Evolutionary conservation across 2,113 vertebrate genomes (phyloP).

Genomic region (Cyanoliseus patagonus): DNA sequence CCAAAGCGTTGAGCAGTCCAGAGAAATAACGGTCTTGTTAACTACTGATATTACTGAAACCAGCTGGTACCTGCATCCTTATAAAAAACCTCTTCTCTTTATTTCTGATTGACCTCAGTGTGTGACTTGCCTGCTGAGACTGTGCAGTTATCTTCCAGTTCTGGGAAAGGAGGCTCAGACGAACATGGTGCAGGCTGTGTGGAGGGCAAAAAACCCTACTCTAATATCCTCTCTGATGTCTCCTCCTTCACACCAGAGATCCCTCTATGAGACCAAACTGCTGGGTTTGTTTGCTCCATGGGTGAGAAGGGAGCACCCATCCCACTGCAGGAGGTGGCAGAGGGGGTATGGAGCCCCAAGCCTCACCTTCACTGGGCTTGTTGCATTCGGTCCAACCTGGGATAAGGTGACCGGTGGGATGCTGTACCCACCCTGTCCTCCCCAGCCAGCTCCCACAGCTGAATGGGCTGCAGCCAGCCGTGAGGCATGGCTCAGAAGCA

Average conservation of each 20-base stretch:
- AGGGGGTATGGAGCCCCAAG: neutral
- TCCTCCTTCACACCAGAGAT: neutral
- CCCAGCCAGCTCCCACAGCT: rapidly evolving
- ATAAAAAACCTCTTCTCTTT: neutral
- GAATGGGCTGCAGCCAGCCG: neutral
- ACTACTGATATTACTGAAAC: neutral
- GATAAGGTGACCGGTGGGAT: neutral
- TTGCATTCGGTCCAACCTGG: neutral
- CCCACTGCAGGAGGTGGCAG: neutral
- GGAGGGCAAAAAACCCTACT: neutral
- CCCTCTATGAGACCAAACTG: neutral
- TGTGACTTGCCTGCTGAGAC: neutral
- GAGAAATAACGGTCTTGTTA: neutral
- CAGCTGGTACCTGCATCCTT: neutral
- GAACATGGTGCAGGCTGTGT: neutral
- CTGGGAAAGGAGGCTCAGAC: neutral
- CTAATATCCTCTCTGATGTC: neutral
- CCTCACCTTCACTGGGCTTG: neutral
- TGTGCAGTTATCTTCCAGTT: neutral
- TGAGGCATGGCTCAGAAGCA: neutral
- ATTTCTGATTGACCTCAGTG: neutral
- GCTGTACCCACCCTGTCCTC: too few relatives aligned
- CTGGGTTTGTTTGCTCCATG: neutral
- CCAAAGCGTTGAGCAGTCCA: neutral
- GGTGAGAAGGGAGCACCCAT: neutral